phyloP scores from a whole-genome alignment of 2,888 invertebrate species.

The Candidula unifasciata region DNA sequence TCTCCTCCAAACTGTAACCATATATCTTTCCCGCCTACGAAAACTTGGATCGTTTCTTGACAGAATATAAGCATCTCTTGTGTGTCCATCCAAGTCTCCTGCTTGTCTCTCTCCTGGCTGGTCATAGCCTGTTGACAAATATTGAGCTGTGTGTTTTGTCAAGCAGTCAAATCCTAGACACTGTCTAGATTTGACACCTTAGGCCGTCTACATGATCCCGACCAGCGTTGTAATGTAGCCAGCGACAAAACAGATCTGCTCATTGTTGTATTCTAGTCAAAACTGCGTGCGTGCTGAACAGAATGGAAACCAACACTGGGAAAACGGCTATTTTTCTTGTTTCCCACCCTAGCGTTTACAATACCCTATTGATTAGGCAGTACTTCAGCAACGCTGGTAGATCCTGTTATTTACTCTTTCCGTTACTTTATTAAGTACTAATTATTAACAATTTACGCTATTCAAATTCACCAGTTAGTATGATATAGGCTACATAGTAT shows the following conservation, averaged over 20 bases:
- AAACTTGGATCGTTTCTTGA: too few relatives aligned
- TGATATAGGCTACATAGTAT: too few relatives aligned
- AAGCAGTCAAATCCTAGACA: not conserved
- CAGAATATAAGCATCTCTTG: too few relatives aligned
- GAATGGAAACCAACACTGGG: not conserved
- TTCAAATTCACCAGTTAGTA: too few relatives aligned
- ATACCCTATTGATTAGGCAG: not conserved
- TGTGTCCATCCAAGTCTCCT: too few relatives aligned
- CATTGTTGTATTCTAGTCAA: conserved; percentile 30
- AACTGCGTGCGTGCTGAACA: conserved; percentile 10
- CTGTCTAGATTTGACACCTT: conserved; percentile 20
- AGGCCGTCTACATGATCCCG: conserved; percentile 4
- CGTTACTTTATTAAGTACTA: too few relatives aligned
- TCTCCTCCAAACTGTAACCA: too few relatives aligned
- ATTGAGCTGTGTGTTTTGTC: not conserved
- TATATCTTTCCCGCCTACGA: too few relatives aligned
- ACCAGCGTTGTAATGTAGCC: not conserved
- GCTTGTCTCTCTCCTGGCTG: not conserved
- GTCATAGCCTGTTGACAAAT: conserved; percentile 2
- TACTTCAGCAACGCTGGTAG: not conserved
- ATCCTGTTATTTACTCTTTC: not conserved
- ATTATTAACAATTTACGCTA: too few relatives aligned
- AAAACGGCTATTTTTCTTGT: not conserved
- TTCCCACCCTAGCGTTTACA: not conserved
- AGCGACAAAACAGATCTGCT: not conserved